phyloP scores from a whole-genome alignment of 1,140 invertebrate species.

The Dolichoris vasculosae region DNA sequence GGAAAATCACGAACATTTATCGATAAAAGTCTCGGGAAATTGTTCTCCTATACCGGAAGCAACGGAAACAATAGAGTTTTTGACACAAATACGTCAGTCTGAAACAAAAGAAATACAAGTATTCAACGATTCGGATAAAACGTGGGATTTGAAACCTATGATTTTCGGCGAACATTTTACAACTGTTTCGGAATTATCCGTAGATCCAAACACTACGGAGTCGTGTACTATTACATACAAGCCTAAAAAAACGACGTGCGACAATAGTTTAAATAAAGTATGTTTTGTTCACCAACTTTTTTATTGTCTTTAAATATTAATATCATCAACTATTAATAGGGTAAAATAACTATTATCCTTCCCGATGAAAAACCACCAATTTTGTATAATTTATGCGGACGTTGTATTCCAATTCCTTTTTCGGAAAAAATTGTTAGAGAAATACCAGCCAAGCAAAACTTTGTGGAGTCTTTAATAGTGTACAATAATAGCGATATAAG shows the following conservation, averaged over 20 bases:
- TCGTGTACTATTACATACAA: constrained; percentile 58
- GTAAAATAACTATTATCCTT: constrained; percentile 56
- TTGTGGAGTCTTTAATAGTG: constrained; percentile 57
- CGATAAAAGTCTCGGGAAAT: constrained; percentile 63
- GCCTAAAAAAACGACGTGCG: constrained; percentile 59
- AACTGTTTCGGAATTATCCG: constrained; percentile 50
- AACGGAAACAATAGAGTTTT: constrained; percentile 63
- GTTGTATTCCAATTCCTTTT: constrained; percentile 43
- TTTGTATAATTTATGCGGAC: constrained; percentile 55
- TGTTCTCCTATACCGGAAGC: constrained; percentile 67
- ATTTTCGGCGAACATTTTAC: constrained; percentile 67
- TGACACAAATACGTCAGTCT: constrained; percentile 61
- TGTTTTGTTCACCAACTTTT: too few species aligned
- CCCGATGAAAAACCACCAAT: constrained; percentile 53
- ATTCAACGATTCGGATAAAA: constrained; percentile 60
- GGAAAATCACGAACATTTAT: constrained; percentile 61
- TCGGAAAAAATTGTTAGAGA: constrained; percentile 52
- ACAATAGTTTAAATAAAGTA: constrained; percentile 55
- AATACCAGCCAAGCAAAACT: constrained; percentile 58
- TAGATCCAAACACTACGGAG: constrained; percentile 55
- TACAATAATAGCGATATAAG: constrained; percentile 55
- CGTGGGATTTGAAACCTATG: constrained; percentile 64
- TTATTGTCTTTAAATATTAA: constrained; percentile 8
- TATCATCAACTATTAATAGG: constrained; percentile 49
- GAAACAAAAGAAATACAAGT: constrained; percentile 60